Evolutionary conservation across 2,888 invertebrate genomes (phyloP), one percentile per base, ranked within the genome.

Genomic region (Tortricodes alternella): DNA sequence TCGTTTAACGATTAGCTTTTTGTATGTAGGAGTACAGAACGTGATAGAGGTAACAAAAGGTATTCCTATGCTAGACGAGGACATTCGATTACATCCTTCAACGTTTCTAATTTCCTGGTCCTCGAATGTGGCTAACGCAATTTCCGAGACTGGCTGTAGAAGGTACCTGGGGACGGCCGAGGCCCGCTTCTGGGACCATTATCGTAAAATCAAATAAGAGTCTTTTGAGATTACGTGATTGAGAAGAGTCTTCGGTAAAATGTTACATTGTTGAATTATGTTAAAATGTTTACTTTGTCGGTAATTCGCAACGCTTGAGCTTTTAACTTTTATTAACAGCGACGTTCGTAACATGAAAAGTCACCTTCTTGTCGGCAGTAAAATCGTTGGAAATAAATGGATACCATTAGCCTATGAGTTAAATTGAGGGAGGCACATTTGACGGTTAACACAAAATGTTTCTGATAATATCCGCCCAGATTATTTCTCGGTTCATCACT

Each of bases 31-130:
- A n/a, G n/a, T 43, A 23, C 46, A 18, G 50, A 62, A 58, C 57
- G 52, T 53, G 61, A 59, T 53, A 61, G 43, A 68, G 68, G 70
- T 70, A 70, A 77, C 77, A 76, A 81, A 75, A 74, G 72, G 66
- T 83, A 82, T 81, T 80, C 80, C 80, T 74, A 73, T 74, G 73
- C 74, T 76, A 75, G 74, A 56, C 19, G 48, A 55, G 79, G 82
- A 84, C 83, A 87, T 89, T 89, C 87, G 88, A 89, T 89, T 86
- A 88, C 82, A 85, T 80, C 80, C 83, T 82, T 79, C 78, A 89
- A 85, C 88, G 82, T 88, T 89, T 87, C 89, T 90, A 90, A 90
- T 90, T 90, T 90, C 90, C 89, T 89, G 89, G 81, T 82, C 78
- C 77, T 82, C 80, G 80, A 84, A 85, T 84, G 85, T 85, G 88